These are phyloP conservation scores for Marmota flaviventris DNA, from an alignment of 2,113 vertebrate species.

Conservation along the genomic window DNA sequence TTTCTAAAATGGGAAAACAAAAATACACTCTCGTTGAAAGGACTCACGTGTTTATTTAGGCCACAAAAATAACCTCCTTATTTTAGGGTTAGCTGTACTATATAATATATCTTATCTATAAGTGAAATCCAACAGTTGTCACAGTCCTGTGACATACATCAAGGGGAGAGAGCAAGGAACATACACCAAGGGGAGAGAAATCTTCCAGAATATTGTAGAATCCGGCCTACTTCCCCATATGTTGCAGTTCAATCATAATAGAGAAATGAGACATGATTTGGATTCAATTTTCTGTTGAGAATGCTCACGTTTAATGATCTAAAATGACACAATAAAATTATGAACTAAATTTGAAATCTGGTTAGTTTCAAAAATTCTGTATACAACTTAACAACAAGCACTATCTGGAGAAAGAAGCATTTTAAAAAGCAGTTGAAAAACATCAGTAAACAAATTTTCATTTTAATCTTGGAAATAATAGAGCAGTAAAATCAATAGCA, in stretches of 20 bases:
- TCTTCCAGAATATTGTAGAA: not conserved
- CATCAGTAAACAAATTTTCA: constrained; percentile 23
- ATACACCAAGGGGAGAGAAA: not conserved
- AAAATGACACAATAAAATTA: not conserved
- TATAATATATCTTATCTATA: not conserved
- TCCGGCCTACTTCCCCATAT: not conserved
- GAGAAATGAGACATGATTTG: not conserved
- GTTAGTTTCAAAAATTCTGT: not conserved
- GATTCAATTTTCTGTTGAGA: not conserved
- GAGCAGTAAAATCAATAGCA: fast-evolving
- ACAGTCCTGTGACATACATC: too few species aligned
- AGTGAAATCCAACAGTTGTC: not conserved
- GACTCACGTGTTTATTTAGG: not conserved
- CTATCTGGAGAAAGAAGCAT: not conserved
- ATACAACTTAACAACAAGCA: not conserved
- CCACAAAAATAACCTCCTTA: not conserved
- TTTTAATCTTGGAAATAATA: not conserved
- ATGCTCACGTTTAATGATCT: not conserved
- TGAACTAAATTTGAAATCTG: not conserved
- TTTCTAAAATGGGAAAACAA: too few species aligned
- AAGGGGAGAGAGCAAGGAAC: too few species aligned
- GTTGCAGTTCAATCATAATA: not conserved
- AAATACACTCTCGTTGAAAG: not conserved
- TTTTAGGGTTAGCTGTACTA: not conserved
- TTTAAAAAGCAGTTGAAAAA: not conserved